A percentile compares a stretch with the other conserved stretches of the same genome.
These are phyloP conservation scores for Hystrix brachyura DNA, from an alignment of 2,113 vertebrate genomes.

Conservation along the genomic window DNA sequence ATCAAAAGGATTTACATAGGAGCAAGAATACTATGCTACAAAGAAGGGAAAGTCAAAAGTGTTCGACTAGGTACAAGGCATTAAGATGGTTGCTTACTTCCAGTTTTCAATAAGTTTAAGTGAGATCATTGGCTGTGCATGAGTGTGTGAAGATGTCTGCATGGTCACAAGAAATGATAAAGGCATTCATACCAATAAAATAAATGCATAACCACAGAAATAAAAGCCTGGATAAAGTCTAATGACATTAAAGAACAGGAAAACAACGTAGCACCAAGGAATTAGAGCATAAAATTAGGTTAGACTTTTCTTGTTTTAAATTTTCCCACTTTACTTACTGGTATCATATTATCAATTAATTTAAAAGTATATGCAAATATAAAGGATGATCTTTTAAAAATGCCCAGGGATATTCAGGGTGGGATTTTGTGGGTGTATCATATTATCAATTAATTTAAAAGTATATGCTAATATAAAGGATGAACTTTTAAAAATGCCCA, in stretches of 20 bases:
- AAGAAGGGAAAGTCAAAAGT: not conserved
- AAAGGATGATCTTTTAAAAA: not conserved
- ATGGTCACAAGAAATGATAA: not conserved
- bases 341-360: not conserved
- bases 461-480: not conserved
- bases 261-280: not conserved
- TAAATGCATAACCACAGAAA: not conserved
- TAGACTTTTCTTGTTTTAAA: constrained; percentile 12
- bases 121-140: not conserved
- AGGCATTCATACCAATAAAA: not conserved
- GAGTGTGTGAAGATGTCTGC: not conserved
- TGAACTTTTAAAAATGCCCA: not conserved
- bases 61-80: not conserved
- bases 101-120: not conserved
- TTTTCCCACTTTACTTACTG: constrained; percentile 10
- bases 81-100: not conserved
- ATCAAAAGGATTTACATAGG: not conserved
- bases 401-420: not conserved
- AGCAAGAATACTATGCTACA: not conserved
- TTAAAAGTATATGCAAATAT: not conserved
- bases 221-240: not conserved
- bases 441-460: constrained; percentile 10
- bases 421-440: not conserved
- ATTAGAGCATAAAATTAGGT: not conserved
- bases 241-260: not conserved